These are phyloP conservation scores for Sebastolobus alascanus DNA, from an alignment of 2,797 vertebrate genomes.

Conservation along the genomic window DNA sequence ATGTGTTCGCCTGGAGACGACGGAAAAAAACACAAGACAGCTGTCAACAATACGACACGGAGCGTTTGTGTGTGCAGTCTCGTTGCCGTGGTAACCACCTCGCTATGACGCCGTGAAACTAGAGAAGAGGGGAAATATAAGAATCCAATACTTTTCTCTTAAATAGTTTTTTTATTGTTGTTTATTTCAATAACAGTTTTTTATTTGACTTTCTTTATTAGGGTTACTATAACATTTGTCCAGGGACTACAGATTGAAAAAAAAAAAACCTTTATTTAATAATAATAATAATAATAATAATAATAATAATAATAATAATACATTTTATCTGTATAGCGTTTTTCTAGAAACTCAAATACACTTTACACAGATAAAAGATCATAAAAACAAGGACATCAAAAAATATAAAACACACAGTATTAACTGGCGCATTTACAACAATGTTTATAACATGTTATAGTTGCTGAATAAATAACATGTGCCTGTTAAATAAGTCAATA, in stretches of 20 bases:
- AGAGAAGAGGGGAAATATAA: not conserved
- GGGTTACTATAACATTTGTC: not conserved
- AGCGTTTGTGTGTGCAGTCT: conserved; percentile 25
- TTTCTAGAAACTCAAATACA: no score
- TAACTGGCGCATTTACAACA: not conserved
- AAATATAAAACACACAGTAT: no score
- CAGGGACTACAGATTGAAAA: not conserved
- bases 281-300: no score
- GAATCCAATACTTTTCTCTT: not conserved
- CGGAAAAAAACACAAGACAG: not conserved
- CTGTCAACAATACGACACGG: not conserved
- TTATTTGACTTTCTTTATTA: not conserved
- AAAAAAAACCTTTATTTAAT: not conserved
- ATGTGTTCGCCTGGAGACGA: conserved; percentile 53
- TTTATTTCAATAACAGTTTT: not conserved
- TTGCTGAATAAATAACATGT: not conserved
- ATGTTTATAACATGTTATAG: not conserved
- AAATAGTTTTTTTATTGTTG: not conserved
- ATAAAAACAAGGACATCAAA: no score
- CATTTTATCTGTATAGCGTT: no score
- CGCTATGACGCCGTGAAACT: not conserved
- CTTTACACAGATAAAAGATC: no score
- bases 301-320: no score
- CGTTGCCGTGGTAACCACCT: conserved; percentile 57
- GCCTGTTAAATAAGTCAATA: not conserved